Evolutionary conservation across 2,888 invertebrate species (phyloP).

Genomic region (Volucella inflata): DNA sequence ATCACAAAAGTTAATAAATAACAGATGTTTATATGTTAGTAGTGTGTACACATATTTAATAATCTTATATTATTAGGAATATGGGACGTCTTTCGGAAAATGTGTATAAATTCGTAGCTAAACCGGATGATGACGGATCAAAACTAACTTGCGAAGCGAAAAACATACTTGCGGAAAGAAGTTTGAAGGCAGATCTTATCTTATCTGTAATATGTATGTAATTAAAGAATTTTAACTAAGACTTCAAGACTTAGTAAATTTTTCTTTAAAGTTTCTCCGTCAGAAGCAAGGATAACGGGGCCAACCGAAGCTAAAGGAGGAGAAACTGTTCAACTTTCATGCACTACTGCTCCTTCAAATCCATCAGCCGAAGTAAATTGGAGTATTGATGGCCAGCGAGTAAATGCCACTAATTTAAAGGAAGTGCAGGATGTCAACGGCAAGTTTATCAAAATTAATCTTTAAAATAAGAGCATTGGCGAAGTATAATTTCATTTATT

Average conservation of each 20-base stretch:
- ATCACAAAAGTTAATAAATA: conserved; percentile 78
- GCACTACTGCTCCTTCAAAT: conserved; percentile 81
- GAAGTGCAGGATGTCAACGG: conserved; percentile 40
- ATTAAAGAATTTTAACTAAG: conserved; percentile 2
- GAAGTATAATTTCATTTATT: background rate
- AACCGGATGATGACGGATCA: conserved; percentile 80
- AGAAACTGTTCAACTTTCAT: conserved; percentile 79
- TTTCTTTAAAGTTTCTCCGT: conserved; percentile 78
- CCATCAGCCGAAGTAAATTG: conserved; percentile 81
- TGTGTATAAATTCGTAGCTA: conserved; percentile 80
- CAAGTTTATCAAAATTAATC: background rate
- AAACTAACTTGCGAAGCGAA: conserved; percentile 81
- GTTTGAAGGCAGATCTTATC: conserved; percentile 80
- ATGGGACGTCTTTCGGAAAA: conserved; percentile 82
- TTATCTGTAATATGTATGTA: conserved; percentile 81
- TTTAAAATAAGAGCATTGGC: background rate
- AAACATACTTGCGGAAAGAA: conserved; percentile 80
- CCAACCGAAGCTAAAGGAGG: conserved; percentile 80
- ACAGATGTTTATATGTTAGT: no score
- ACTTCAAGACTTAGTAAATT: background rate
- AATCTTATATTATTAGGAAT: conserved; percentile 75
- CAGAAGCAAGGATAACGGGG: conserved; percentile 80
- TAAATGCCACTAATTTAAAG: conserved; percentile 71
- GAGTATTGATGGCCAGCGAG: conserved; percentile 81
- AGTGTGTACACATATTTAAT: background rate